These are phyloP conservation scores for Prosapia bicincta DNA, from an alignment of 2,888 invertebrate genomes.

Conservation along the genomic window DNA sequence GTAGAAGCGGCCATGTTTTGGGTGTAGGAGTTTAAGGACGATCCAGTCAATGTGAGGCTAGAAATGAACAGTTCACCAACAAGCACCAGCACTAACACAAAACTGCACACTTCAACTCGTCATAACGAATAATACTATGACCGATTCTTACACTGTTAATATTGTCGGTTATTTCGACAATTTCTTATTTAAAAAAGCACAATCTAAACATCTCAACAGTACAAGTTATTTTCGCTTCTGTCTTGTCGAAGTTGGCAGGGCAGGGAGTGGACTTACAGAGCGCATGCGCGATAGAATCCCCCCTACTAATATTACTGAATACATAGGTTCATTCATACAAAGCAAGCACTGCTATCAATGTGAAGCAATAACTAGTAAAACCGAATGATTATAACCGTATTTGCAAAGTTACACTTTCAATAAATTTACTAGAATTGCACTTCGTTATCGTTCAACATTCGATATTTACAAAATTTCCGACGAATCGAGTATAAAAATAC, in stretches of 20 bases:
- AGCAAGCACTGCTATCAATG: constrained; percentile 23
- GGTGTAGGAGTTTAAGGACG: constrained; percentile 29
- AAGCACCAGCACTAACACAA: neutral
- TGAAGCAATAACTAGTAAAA: neutral
- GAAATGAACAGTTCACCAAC: neutral
- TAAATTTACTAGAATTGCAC: too few species aligned
- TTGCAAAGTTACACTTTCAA: too few species aligned
- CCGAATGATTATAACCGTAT: too few species aligned
- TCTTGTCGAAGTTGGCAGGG: neutral
- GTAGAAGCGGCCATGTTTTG: constrained; percentile 26
- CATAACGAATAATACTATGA: neutral
- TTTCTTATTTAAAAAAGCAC: constrained; percentile 9
- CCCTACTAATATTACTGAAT: constrained; percentile 34
- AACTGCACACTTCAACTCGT: neutral
- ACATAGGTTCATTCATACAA: constrained; percentile 26
- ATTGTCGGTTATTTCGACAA: neutral
- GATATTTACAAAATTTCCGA: neutral
- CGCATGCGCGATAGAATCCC: constrained; percentile 34
- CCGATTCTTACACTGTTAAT: neutral
- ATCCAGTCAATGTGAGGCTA: constrained; percentile 12
- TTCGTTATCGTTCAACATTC: too few species aligned
- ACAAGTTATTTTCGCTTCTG: constrained; percentile 15
- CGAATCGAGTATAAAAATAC: neutral
- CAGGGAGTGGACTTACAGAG: constrained; percentile 25
- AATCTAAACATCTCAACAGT: constrained; percentile 17